phyloP scores from a whole-genome alignment of 2,888 invertebrate species.

The Archips xylosteana region DNA sequence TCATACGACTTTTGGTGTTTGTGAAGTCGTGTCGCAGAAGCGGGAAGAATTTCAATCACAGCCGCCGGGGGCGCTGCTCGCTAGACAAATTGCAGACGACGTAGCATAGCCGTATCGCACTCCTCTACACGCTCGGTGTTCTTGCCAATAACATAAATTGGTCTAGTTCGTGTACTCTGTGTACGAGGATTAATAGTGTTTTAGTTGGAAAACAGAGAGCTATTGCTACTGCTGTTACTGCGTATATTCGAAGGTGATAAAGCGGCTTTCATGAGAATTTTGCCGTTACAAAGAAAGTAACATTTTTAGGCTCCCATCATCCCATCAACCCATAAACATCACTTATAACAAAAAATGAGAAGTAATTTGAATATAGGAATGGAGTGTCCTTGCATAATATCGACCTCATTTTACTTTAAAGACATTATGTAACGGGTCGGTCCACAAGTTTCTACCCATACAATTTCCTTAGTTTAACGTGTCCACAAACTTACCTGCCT shows the following conservation, averaged over 20 bases:
- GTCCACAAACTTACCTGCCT: neutral
- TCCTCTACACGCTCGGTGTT: slow-evolving; percentile 31
- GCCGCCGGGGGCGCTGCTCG: slow-evolving; percentile 48
- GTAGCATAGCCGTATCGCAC: slow-evolving; percentile 37
- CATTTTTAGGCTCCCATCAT: neutral
- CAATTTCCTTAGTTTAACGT: neutral
- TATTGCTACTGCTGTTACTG: neutral
- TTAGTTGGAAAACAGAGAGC: neutral
- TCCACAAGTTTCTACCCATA: neutral
- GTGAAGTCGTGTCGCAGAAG: slow-evolving; percentile 44
- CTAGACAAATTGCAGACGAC: slow-evolving; percentile 70
- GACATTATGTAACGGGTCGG: neutral
- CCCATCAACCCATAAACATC: neutral
- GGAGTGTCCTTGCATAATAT: too few relatives aligned
- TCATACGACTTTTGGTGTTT: slow-evolving; percentile 32
- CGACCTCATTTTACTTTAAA: too few relatives aligned
- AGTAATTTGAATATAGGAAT: too few relatives aligned
- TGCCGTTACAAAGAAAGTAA: neutral
- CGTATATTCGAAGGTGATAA: too few relatives aligned
- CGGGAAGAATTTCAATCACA: slow-evolving; percentile 70
- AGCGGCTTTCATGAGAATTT: neutral
- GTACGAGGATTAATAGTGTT: slow-evolving; percentile 17
- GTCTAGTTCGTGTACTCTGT: slow-evolving; percentile 28
- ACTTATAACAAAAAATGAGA: neutral
- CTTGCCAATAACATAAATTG: slow-evolving; percentile 46